Evolutionary conservation across 2,113 vertebrate species (phyloP).

Genomic region (Neolamprologus devosi): DNA sequence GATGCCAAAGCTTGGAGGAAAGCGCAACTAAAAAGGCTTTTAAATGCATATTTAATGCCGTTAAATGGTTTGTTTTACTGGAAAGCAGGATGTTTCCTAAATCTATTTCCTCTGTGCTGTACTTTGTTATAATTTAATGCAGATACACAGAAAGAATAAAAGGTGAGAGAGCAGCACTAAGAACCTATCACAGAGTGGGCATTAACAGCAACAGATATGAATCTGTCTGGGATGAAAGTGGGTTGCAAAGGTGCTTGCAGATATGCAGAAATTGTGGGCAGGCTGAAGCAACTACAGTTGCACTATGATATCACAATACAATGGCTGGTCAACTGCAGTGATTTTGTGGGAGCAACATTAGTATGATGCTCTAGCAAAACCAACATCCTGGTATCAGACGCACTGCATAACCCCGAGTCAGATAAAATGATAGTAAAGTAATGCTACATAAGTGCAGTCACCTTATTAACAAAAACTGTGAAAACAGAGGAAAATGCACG

Average conservation of each 20-base stretch:
- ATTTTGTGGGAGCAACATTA: neutral
- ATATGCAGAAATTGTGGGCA: neutral
- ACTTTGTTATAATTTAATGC: neutral
- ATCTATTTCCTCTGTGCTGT: neutral
- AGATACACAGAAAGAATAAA: neutral
- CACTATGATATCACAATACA: neutral
- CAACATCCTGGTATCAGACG: neutral
- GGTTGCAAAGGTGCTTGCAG: neutral
- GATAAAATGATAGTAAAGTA: neutral
- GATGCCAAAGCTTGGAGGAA: neutral
- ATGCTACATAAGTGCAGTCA: neutral
- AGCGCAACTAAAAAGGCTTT: neutral
- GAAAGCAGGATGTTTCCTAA: neutral
- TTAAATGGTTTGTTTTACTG: neutral
- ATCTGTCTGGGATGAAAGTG: neutral
- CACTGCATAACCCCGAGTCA: neutral
- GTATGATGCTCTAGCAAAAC: neutral
- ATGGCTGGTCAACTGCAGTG: neutral
- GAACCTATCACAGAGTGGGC: fast-evolving
- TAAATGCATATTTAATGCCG: neutral
- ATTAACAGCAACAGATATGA: neutral
- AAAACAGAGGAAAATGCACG: neutral
- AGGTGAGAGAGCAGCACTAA: neutral
- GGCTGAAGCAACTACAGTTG: neutral
- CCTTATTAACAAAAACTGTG: neutral